Percentiles rank a stretch among this genome's conserved stretches.
phyloP scores from a whole-genome alignment of 2,888 invertebrate species.

The Periphyllus acericola region DNA sequence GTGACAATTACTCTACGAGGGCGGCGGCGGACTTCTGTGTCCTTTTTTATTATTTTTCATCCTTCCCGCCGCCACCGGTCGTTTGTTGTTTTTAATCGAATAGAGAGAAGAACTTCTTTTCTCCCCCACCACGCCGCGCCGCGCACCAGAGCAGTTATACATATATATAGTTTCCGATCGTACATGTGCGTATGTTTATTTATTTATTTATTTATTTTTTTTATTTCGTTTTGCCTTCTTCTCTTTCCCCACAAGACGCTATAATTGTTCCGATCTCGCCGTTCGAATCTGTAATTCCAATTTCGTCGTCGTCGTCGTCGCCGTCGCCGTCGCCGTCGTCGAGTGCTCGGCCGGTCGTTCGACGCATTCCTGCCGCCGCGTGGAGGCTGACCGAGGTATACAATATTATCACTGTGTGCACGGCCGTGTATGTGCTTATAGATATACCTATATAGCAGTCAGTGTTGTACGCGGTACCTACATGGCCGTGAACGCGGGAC shows the following conservation, averaged over 20 bases:
- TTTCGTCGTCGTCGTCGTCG: conserved; percentile 33
- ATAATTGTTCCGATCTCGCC: conserved; percentile 47
- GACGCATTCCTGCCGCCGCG: conserved; percentile 29
- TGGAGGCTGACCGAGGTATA: background rate
- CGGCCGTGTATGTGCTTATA: background rate
- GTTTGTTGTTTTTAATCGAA: conserved; percentile 38
- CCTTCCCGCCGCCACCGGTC: background rate
- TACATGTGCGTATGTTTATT: background rate
- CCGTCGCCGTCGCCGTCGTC: conserved; percentile 38
- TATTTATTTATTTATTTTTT: background rate
- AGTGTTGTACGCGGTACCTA: background rate
- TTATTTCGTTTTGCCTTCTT: background rate
- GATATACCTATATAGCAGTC: background rate
- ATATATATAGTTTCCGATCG: background rate
- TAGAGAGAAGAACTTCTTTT: background rate
- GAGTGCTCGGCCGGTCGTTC: background rate
- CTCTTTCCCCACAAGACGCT: background rate
- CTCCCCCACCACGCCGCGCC: background rate
- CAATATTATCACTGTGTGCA: background rate
- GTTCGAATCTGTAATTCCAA: conserved; percentile 56
- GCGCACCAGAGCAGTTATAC: background rate
- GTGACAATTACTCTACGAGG: conserved; percentile 54
- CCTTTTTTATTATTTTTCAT: conserved; percentile 17
- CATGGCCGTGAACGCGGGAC: background rate
- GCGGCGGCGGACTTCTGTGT: conserved; percentile 34